phyloP scores from a whole-genome alignment of 2,113 vertebrate genomes.

The Talpa occidentalis region DNA sequence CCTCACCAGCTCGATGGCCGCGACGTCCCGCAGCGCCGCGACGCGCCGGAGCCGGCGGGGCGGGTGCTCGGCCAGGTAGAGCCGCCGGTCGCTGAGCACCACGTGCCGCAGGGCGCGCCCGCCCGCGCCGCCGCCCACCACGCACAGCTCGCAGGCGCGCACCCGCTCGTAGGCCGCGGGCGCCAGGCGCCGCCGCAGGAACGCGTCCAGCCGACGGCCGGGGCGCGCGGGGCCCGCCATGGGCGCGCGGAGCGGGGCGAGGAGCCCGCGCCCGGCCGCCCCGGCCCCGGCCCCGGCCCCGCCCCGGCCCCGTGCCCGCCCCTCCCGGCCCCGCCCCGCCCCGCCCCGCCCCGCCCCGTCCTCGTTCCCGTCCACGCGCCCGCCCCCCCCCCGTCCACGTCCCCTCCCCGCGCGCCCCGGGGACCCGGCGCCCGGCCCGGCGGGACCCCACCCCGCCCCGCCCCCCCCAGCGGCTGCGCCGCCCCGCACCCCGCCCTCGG shows the following conservation, averaged over 20 bases:
- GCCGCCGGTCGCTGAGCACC: slow-evolving; percentile 87
- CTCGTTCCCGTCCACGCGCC: no score
- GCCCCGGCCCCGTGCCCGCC: background rate
- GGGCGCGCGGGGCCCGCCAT: slow-evolving; percentile 80
- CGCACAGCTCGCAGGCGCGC: slow-evolving; percentile 87
- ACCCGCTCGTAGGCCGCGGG: slow-evolving; percentile 85
- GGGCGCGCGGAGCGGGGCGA: background rate
- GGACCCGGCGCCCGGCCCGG: no score
- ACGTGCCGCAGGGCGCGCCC: slow-evolving; percentile 87
- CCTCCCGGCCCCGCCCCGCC: no score
- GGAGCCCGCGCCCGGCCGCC: accelerated
- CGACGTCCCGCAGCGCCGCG: slow-evolving; percentile 83
- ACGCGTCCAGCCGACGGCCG: slow-evolving; percentile 85
- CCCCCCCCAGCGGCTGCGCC: no score
- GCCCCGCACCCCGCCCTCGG: no score
- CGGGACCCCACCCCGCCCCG: no score
- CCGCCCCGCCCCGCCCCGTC: no score
- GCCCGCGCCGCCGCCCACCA: slow-evolving; percentile 84
- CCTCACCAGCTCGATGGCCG: slow-evolving; percentile 89
- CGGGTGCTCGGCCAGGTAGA: slow-evolving; percentile 88
- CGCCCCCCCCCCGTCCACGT: accelerated
- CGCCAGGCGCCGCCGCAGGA: slow-evolving; percentile 87
- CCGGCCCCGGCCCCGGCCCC: background rate
- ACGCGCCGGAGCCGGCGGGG: slow-evolving; percentile 86
- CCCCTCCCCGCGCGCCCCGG: no score